Base-by-base conservation (phyloP, 1,140 invertebrate genomes). In the Gryon sp. region DNA sequence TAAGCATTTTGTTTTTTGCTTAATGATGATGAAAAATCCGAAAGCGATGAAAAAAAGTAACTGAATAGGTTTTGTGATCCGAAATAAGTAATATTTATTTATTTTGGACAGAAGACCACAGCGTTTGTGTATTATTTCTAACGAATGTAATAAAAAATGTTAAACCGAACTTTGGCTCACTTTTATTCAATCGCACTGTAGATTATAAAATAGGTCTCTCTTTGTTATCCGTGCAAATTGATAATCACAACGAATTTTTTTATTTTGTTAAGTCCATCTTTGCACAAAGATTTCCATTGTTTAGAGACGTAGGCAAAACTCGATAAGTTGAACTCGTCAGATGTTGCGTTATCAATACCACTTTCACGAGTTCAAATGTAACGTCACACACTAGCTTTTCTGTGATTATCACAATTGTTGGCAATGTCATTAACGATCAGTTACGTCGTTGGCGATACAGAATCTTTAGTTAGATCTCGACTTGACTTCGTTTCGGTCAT, bases 81-180 rank as follows among this genome's bases (percentile, higher is more conserved):
- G 55, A 57, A 81, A 78, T 77, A 79, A 81, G 70, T 79, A 77
- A 79, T 78, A 76, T 78, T 80, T 80, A 83, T 82, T 83, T 80
- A 84, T 81, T 82, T 80, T 73, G 78, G 75, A 77, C 69, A 66
- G 68, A 74, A 76, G 75, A 81, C 76, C 48, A 63, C 66, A 73
- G 73, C 77, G 80, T 85, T 84, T 84, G 82, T 85, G 84, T 83
- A 84, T 85, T 84, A 82, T 85, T 83, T 85, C 80, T 82, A 82
- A 84, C 82, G 80, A 84, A 83, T 85, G 79, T 84, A 85, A 84
- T 83, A 85, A 85, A 82, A 82, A 82, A 84, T 80, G 82, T 84
- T 82, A 76, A 82, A 82, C 79, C 77, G 62, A 68, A 0, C 9
- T 1, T 34, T n/a, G 5, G 0, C n/a, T 11, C 11, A 15, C 43